Conservation (phyloP, 1,140 invertebrate genomes). For the Octopus sinensis region DNA sequence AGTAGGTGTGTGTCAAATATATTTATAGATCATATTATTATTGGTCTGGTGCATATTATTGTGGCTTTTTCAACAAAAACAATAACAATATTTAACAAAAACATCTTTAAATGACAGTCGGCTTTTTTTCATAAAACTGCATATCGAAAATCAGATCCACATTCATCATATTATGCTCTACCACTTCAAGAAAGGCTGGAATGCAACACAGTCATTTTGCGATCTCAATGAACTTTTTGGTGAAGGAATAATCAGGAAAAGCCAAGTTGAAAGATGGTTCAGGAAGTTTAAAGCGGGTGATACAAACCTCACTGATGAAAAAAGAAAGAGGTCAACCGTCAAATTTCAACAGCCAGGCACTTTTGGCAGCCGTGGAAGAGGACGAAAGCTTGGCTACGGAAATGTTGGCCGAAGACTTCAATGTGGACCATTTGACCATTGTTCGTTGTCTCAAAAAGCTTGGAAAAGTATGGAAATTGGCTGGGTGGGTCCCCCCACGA, state of each 20-base stretch:
- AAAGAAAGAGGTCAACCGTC: not conserved
- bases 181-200: not conserved
- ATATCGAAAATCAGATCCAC: not conserved
- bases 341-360: not conserved
- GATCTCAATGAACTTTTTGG: not conserved
- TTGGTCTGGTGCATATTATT: too few species aligned
- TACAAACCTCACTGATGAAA: not conserved
- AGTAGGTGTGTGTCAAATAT: too few species aligned
- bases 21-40: too few species aligned
- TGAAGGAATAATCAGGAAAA: not conserved
- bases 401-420: slow-evolving; percentile 17
- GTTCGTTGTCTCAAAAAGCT: slow-evolving; percentile 24
- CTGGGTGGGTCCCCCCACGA: not conserved
- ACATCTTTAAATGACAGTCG: not conserved
- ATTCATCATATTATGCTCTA: not conserved
- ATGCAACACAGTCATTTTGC: not conserved
- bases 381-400: slow-evolving; percentile 19
- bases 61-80: not conserved
- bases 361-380: not conserved
- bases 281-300: not conserved
- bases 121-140: not conserved
- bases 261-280: not conserved
- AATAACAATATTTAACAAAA: not conserved
- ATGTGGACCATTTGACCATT: slow-evolving; percentile 26
- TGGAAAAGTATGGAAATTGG: slow-evolving; percentile 12